A percentile compares a stretch with the other conserved stretches of the same genome.
Conservation (phyloP, 2,797 vertebrate species). For the Parambassis ranga region DNA sequence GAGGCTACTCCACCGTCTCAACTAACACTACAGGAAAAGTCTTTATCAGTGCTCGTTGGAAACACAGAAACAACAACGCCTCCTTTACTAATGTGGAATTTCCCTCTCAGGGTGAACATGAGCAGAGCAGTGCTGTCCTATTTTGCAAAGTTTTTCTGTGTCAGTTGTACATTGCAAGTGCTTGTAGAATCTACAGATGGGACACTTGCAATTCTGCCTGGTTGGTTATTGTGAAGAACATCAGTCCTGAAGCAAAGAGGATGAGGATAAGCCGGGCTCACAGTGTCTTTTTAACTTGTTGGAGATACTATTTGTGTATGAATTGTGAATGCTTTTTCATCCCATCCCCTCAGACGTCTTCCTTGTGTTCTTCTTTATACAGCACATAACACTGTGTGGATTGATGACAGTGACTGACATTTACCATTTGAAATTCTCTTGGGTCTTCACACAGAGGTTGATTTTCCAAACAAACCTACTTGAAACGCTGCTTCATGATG, state of each 20-base stretch:
- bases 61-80: background rate
- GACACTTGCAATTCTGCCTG: conserved; percentile 12
- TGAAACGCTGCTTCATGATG: too few relatives aligned
- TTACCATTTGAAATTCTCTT: background rate
- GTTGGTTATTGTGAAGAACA: conserved; percentile 9
- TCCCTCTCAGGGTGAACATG: background rate
- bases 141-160: conserved; percentile 4
- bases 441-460: background rate
- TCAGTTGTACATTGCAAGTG: conserved; percentile 5
- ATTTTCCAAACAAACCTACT: too few relatives aligned
- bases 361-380: background rate
- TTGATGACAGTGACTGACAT: background rate
- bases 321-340: background rate
- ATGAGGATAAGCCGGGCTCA: background rate
- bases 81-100: background rate
- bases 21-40: conserved; percentile 5
- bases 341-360: too few relatives aligned
- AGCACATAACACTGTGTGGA: background rate
- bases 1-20: background rate
- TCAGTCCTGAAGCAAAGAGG: background rate
- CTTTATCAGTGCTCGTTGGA: conserved; percentile 9
- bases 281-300: background rate
- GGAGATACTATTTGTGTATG: too few relatives aligned
- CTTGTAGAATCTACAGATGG: conserved; percentile 23
- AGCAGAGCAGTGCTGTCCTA: background rate